Conservation (phyloP, 2,888 invertebrate species). For the Euzetes globulus region DNA sequence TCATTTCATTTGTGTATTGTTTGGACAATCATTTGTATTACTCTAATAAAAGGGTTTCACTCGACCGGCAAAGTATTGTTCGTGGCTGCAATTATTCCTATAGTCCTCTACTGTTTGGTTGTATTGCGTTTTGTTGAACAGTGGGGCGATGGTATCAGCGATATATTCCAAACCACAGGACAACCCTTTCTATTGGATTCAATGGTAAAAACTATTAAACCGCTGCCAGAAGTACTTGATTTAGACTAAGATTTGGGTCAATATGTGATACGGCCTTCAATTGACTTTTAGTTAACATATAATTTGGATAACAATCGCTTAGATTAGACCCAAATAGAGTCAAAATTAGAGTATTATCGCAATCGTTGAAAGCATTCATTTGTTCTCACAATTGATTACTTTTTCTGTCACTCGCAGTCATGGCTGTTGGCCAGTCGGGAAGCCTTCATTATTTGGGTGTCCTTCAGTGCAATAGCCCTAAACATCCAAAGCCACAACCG, state of each 20-base stretch:
- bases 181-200: constrained; percentile 39
- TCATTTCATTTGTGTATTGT: constrained; percentile 53
- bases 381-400: background rate
- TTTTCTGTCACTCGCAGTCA: constrained; percentile 54
- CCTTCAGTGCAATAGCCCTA: constrained; percentile 70
- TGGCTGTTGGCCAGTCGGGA: constrained; percentile 86
- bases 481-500: constrained; percentile 51
- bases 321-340: background rate
- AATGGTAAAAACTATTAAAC: constrained; percentile 50
- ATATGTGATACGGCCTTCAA: background rate
- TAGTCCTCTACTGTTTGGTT: constrained; percentile 62
- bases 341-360: too few relatives aligned
- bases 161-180: constrained; percentile 38
- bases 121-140: constrained; percentile 41
- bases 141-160: constrained; percentile 40
- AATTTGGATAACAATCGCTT: background rate
- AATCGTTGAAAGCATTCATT: background rate
- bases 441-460: constrained; percentile 78
- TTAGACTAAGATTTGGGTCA: background rate
- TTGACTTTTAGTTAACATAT: background rate
- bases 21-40: constrained; percentile 77
- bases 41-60: constrained; percentile 55
- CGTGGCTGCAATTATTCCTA: constrained; percentile 67
- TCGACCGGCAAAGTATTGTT: constrained; percentile 77
- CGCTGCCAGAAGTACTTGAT: background rate